phyloP scores from a whole-genome alignment of 2,113 vertebrate genomes.

The Caranx melampygus region DNA sequence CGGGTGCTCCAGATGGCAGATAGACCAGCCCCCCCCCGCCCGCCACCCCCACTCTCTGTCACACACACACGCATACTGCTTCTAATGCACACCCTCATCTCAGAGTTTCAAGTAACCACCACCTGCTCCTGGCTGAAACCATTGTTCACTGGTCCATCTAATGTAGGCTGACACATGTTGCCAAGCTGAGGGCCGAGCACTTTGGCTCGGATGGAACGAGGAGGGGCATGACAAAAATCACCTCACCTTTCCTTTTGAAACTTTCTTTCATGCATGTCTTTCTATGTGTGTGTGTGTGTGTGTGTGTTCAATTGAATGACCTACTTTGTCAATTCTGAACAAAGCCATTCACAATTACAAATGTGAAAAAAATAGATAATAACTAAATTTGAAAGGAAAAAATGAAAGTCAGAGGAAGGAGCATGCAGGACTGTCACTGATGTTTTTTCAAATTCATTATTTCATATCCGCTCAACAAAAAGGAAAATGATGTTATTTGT shows the following conservation, averaged over 20 bases:
- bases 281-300: neutral
- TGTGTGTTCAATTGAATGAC: conserved; percentile 35
- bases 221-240: conserved; percentile 65
- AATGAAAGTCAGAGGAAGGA: neutral
- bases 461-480: conserved; percentile 1
- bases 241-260: conserved; percentile 59
- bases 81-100: conserved; percentile 64
- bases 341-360: conserved; percentile 32
- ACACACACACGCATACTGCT: conserved; percentile 25
- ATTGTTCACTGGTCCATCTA: conserved; percentile 79
- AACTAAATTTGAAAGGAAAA: neutral
- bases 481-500: neutral
- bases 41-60: neutral
- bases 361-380: conserved; percentile 23
- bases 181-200: conserved; percentile 69
- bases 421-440: neutral
- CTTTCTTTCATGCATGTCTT: conserved; percentile 43
- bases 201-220: conserved; percentile 65
- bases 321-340: conserved; percentile 27
- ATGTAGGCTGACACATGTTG: conserved; percentile 77
- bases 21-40: conserved; percentile 45
- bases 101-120: conserved; percentile 74
- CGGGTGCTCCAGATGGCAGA: conserved; percentile 75
- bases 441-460: neutral
- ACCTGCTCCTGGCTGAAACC: conserved; percentile 77